A percentile compares a stretch with the other conserved stretches of the same genome.
These are phyloP conservation scores for Ophthalmolycus amberensis DNA, from an alignment of 2,113 vertebrate genomes.

Conservation along the genomic window DNA sequence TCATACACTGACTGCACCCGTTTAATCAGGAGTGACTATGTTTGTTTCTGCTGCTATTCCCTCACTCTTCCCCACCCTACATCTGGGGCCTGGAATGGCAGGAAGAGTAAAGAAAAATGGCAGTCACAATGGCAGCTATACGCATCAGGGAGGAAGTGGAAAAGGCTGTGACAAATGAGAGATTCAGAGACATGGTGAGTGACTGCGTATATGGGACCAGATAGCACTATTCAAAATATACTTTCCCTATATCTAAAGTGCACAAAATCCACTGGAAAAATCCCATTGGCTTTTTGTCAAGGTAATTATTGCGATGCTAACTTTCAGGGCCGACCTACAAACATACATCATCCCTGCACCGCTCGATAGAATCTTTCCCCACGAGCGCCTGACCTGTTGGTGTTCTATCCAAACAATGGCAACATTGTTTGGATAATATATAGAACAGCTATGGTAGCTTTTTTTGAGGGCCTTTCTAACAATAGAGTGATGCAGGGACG, in stretches of 20 bases:
- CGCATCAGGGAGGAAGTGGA: background rate
- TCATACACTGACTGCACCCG: conserved; percentile 26
- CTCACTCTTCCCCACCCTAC: background rate
- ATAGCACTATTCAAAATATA: background rate
- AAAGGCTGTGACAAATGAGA: background rate
- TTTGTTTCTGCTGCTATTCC: conserved; percentile 55
- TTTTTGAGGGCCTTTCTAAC: too few species aligned
- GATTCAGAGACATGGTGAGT: background rate
- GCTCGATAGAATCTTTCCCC: too few species aligned
- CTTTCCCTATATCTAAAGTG: background rate
- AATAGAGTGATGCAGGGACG: too few species aligned
- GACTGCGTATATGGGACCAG: background rate
- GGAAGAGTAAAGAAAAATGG: conserved; percentile 6
- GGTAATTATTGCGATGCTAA: too few species aligned
- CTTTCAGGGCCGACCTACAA: too few species aligned
- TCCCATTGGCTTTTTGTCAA: too few species aligned
- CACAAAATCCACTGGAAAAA: background rate
- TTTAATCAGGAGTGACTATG: conserved; percentile 48
- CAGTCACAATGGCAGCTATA: conserved; percentile 3
- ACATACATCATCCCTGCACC: too few species aligned
- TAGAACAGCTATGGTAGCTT: too few species aligned
- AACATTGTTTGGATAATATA: too few species aligned
- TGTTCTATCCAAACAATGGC: too few species aligned
- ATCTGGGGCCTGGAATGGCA: background rate
- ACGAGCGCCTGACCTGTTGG: too few species aligned